A percentile compares a stretch with the other conserved stretches of the same genome.
Conservation (phyloP, 2,888 invertebrate genomes). For the Eupithecia subfuscata region DNA sequence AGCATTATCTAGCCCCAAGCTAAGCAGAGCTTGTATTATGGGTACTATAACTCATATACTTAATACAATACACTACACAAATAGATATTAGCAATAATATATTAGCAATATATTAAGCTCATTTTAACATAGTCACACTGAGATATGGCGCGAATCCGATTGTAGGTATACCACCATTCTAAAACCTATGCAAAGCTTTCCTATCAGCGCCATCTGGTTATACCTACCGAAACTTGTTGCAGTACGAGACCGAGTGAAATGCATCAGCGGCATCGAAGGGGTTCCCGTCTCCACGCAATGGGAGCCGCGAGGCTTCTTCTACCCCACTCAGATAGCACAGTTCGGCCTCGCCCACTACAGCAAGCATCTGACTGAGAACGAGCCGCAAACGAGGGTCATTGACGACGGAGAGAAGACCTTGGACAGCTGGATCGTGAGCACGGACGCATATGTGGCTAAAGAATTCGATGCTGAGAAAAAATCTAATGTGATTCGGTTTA, state of each 20-base stretch:
- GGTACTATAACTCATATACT: too few species aligned
- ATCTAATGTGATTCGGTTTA: slow-evolving; percentile 88
- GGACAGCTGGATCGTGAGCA: slow-evolving; percentile 90
- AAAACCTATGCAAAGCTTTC: too few species aligned
- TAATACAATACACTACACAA: too few species aligned
- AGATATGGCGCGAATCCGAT: too few species aligned
- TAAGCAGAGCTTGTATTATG: too few species aligned
- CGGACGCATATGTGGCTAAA: slow-evolving; percentile 86
- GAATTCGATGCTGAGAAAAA: slow-evolving; percentile 84
- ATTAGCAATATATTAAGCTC: too few species aligned
- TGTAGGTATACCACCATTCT: too few species aligned
- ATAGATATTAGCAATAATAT: too few species aligned
- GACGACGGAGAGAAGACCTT: slow-evolving; percentile 90
- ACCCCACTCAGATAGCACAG: slow-evolving; percentile 99
- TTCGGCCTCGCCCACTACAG: slow-evolving; percentile 99
- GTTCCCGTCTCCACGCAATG: slow-evolving; percentile 98
- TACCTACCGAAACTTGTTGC: not conserved
- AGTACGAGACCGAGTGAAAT: slow-evolving; percentile 96
- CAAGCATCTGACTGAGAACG: slow-evolving; percentile 94
- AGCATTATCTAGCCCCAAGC: too few species aligned
- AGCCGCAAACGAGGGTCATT: slow-evolving; percentile 87
- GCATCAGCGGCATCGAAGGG: slow-evolving; percentile 96
- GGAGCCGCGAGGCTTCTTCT: slow-evolving; percentile 97
- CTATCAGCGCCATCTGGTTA: not conserved
- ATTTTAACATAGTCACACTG: too few species aligned